Evolutionary conservation across 2,888 invertebrate genomes (phyloP), one percentile per base, ranked within the genome.

Genomic region (Apomyelois bistriatella): DNA sequence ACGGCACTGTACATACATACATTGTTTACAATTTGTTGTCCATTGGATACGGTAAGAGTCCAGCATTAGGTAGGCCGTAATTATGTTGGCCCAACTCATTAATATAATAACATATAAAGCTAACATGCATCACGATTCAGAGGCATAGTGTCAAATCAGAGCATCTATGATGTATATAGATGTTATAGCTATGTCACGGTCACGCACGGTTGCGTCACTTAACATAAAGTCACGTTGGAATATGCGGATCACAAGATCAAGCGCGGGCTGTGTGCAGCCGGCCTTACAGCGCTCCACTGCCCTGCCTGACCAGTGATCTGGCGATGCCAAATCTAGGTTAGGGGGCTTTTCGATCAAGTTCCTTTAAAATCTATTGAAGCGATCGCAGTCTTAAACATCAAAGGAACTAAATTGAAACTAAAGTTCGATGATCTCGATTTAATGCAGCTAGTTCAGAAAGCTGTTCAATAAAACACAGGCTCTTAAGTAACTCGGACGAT

Each of bases 121-220:
- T 22, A 22, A 22, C 5, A 2, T 22, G 8, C 16, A 40, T 15
- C 10, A 32, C 4, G 8, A 48, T 58, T 57, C 51, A 22, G 43
- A 43, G 43, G 36, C 42, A 62, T 71, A 69, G 64, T 62, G 68
- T 65, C 52, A 50, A 32, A 10, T 10, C 10, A 54, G 61, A 58
- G 68, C 58, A 79, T 82, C 66, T 69, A 79, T 77, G 22, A 22
- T 22, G 22, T 22, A 22, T 77, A 76, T 70, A 66, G 66, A 63
- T 69, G 74, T 71, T 53, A 58, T 58, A 59, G 80, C 22, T 2
- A 72, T 84, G 85, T 85, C 85, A 86, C 72, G 85, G 85, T 81
- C 86, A 82, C 80, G 81, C 75, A 73, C 75, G 61, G 67, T 84
- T 85, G 78, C 84, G 79, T 85, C 84, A 84, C 71, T 58, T 46